Evolutionary conservation across 2,888 invertebrate genomes (phyloP), one percentile per base, ranked within the genome.

Genomic region (Syrphus vitripennis): DNA sequence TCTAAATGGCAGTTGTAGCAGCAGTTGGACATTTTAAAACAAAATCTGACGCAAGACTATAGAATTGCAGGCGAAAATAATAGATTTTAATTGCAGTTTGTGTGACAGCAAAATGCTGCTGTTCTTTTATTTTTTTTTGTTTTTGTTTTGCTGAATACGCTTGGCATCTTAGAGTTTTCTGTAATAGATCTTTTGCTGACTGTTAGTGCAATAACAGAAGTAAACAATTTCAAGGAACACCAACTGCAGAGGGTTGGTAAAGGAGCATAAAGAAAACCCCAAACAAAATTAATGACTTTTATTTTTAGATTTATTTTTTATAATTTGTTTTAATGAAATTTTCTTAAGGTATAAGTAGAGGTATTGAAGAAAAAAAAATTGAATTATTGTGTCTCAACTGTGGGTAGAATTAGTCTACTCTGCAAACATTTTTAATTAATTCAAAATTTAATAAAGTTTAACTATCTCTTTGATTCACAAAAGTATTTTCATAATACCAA

Each of bases 81-180:
- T 67, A 67, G 78, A 72, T 59, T 72, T 72, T 48, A 71, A 77
- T 77, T 71, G 65, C 78, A 59, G n/a, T n/a, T n/a, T 31, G 40
- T 71, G 50, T 26, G 50, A 63, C 21, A 57, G 42, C 26, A 48
- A 57, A 14, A n/a, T 19, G 7, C 14, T 7, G 16, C 9, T 45
- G 42, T 19, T 16, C 7, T 48, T 48, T 48, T 48, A n/a, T n/a
- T n/a, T n/a, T n/a, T n/a, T n/a, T n/a, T n/a, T n/a, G n/a, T n/a
- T n/a, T n/a, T n/a, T n/a, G n/a, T 19, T 16, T 57, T 59, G 3
- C 14, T 59, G 34, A 16, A 31, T 10, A 16, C 37, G 37, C 37
- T 5, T 16, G 6, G 34, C 14, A 71, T 70, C 55, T 55, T 45
- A 29, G 5, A 29, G 29, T 31, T n/a, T 12, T 40, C 6, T 19